Percentiles rank a stretch among this genome's conserved stretches.
phyloP scores from a whole-genome alignment of 2,113 vertebrate species.

The Gila orcuttii region DNA sequence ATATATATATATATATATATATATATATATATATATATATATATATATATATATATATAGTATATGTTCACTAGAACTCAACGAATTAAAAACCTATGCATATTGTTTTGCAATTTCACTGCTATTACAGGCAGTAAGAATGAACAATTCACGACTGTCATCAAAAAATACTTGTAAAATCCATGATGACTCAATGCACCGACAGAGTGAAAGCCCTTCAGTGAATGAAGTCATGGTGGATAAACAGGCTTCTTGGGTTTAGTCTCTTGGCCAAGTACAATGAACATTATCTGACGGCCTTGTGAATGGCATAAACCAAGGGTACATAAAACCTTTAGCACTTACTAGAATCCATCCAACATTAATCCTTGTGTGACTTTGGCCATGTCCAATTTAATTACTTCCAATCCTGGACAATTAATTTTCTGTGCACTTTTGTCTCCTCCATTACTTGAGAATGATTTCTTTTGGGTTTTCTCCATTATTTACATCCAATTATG shows the following conservation, averaged over 20 bases:
- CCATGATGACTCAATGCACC: not conserved
- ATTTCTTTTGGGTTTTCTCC: constrained; percentile 21
- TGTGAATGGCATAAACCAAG: constrained; percentile 27
- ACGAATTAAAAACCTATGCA: not conserved
- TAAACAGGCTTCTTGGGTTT: constrained; percentile 55
- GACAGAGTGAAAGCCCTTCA: not conserved
- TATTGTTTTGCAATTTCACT: not conserved
- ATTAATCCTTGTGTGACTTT: constrained; percentile 49
- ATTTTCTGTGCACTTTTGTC: constrained; percentile 43
- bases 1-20: too few species aligned
- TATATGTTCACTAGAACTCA: too few species aligned
- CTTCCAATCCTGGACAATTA: constrained; percentile 44
- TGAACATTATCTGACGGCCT: constrained; percentile 57
- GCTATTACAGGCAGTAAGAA: not conserved
- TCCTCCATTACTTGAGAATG: constrained; percentile 23
- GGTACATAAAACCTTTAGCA: constrained; percentile 31
- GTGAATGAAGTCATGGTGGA: constrained; percentile 39
- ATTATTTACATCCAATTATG: constrained; percentile 52
- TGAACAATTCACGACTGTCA: not conserved
- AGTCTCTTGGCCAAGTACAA: constrained; percentile 68
- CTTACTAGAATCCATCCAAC: constrained; percentile 29
- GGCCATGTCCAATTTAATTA: constrained; percentile 47
- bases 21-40: too few species aligned
- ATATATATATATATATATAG: too few species aligned
- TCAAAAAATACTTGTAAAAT: not conserved